A percentile compares a stretch with the other conserved stretches of the same genome.
These are phyloP conservation scores for Poeciliopsis occidentalis DNA, from an alignment of 2,113 vertebrate species.

Conservation along the genomic window DNA sequence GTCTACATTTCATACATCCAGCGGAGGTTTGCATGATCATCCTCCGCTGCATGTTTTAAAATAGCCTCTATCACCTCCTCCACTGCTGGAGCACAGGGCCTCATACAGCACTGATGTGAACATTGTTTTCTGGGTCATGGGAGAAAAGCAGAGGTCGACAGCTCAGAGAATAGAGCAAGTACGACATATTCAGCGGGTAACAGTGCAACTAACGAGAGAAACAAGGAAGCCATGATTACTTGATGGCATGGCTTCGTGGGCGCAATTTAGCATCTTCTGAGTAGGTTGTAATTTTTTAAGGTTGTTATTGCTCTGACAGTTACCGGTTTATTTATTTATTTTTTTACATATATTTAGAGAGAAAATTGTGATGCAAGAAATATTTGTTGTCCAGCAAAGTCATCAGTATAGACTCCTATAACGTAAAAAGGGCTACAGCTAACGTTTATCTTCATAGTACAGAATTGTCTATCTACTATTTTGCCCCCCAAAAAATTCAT, in stretches of 20 bases:
- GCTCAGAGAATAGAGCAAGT: slow-evolving; percentile 1
- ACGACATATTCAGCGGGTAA: background rate
- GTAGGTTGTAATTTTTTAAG: background rate
- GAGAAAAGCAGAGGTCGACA: slow-evolving; percentile 28
- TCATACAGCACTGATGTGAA: slow-evolving; percentile 36
- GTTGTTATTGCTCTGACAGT: background rate
- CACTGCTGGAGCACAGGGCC: slow-evolving; percentile 37
- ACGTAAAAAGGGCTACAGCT: no score
- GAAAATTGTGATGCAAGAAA: background rate
- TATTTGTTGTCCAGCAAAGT: background rate
- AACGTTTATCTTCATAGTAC: no score
- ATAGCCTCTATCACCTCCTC: slow-evolving; percentile 56
- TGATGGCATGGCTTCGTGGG: slow-evolving; percentile 5
- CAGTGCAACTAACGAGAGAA: slow-evolving; percentile 12
- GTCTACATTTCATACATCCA: background rate
- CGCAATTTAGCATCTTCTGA: background rate
- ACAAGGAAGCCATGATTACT: background rate
- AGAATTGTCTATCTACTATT: no score
- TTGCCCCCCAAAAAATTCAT: no score
- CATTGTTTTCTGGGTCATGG: slow-evolving; percentile 58
- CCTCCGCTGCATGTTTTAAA: slow-evolving; percentile 50
- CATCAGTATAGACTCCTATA: background rate
- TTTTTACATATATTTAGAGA: background rate
- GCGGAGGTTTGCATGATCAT: slow-evolving; percentile 29
- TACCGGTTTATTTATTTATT: background rate